Conservation (phyloP, 2,888 invertebrate species). For the Parnassius smintheus region DNA sequence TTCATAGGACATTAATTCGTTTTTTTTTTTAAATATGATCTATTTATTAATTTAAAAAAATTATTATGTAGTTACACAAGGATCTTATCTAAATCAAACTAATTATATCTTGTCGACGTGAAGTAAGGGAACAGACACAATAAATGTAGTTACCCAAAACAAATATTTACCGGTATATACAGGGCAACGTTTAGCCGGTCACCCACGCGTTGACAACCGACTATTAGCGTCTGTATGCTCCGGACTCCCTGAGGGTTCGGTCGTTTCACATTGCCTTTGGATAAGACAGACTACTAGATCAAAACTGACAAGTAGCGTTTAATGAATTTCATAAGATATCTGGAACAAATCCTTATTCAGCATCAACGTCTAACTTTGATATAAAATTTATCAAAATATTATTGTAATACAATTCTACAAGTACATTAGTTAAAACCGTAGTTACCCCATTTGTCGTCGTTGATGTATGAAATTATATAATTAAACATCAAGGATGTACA, state of each 20-base stretch:
- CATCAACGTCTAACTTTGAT: not conserved
- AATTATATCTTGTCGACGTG: constrained; percentile 10
- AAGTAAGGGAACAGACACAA: constrained; percentile 47
- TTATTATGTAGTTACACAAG: not conserved
- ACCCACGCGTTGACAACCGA: constrained; percentile 68
- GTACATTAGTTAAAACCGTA: too few species aligned
- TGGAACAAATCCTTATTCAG: not conserved
- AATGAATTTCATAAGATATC: constrained; percentile 16
- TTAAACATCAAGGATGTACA: too few species aligned
- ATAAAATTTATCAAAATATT: too few species aligned
- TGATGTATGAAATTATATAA: not conserved
- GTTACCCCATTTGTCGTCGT: too few species aligned
- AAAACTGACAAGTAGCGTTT: constrained; percentile 24
- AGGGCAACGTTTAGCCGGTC: constrained; percentile 65
- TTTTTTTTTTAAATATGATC: too few species aligned
- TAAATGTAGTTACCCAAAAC: constrained; percentile 66
- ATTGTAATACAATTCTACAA: too few species aligned
- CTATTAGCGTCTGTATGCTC: constrained; percentile 53
- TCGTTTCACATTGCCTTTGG: constrained; percentile 42
- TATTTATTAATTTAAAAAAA: too few species aligned
- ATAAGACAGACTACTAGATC: constrained; percentile 22
- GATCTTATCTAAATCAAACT: not conserved
- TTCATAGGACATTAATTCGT: too few species aligned
- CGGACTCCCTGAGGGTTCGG: constrained; percentile 53
- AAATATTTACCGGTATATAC: constrained; percentile 72